Base-by-base conservation (phyloP, 1,140 invertebrate species). In the Drosophila nannoptera region DNA sequence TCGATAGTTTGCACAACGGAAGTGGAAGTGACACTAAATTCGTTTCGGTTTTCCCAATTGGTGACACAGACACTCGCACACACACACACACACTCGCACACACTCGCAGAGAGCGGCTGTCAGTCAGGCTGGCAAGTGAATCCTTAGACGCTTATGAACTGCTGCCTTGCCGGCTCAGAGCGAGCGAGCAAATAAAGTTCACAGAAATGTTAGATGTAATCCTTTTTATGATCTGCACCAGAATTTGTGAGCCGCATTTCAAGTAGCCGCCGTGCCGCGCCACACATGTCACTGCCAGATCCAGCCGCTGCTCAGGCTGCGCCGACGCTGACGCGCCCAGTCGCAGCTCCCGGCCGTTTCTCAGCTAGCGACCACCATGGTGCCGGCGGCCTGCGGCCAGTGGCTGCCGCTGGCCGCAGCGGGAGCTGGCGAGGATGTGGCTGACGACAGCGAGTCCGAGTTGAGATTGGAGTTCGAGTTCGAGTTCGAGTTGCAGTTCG, bases 311-410 rank as follows among this genome's bases (percentile, higher is more conserved):
- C 65, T 67, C 40, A 73, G 54, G 62, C 60, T 72, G 32, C 65
- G 53, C 16, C 60, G 56, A 6, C 68, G 62, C 9, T 50, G 59
- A 33, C 50, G 69, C 40, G 59, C 46, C 52, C 80, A 84, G 49
- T 69, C 71, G 73, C 76, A 84, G 80, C 73, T 66, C 49, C 54
- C 73, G 49, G 73, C 76, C 59, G 59, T 12, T 16, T 83, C 84
- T 89, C 87, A 89, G 87, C 87, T 89, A 71, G 87, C 82, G 72
- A 88, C 87, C 65, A 89, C 78, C 75, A 87, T 87, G 66, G 73
- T 72, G 32, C 78, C 73, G 55, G 87, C 73, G 59, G 87, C 73
- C 49, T 75, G 88, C 31, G 84, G 73, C 87, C 87, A 89, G 40
- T 84, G 77, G 64, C 40, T 62, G 12, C 12, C 36, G 22, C 22